phyloP scores from a whole-genome alignment of 2,113 vertebrate species.

The Festucalex cinctus region DNA sequence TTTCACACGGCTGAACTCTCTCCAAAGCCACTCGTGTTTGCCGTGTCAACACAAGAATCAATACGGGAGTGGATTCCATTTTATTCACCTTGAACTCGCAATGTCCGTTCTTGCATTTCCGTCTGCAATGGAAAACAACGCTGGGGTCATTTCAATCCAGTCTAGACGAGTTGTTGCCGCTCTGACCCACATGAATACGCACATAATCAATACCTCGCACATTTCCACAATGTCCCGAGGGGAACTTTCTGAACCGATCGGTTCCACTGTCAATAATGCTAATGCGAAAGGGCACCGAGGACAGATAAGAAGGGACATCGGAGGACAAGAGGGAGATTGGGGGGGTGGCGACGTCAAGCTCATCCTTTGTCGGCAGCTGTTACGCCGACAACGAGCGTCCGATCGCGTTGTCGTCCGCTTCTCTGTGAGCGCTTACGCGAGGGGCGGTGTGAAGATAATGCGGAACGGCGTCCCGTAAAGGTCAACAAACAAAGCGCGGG shows the following conservation, averaged over 20 bases:
- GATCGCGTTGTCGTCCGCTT: constrained; percentile 35
- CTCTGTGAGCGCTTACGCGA: background rate
- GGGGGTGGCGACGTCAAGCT: constrained; percentile 44
- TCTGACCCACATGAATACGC: constrained; percentile 60
- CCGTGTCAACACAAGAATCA: background rate
- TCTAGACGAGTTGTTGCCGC: constrained; percentile 54
- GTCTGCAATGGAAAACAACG: background rate
- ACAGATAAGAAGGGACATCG: constrained; percentile 35
- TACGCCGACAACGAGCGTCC: constrained; percentile 57
- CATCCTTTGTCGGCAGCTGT: constrained; percentile 56
- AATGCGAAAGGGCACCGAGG: constrained; percentile 58
- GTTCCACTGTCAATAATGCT: constrained; percentile 63
- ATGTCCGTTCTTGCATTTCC: background rate
- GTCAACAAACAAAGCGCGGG: constrained; percentile 63
- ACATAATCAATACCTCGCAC: constrained; percentile 60
- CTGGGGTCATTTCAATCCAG: constrained; percentile 37
- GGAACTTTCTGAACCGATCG: constrained; percentile 64
- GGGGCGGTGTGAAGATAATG: constrained; percentile 53
- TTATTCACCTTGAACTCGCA: no score
- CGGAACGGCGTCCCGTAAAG: constrained; percentile 59
- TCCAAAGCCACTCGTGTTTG: no score
- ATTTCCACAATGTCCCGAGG: constrained; percentile 53
- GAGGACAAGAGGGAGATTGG: constrained; percentile 18
- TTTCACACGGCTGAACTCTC: no score
- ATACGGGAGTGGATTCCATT: background rate